Percentiles rank a stretch among this genome's conserved stretches.
Conservation (phyloP, 2,888 invertebrate species). For the Diloba caeruleocephala region DNA sequence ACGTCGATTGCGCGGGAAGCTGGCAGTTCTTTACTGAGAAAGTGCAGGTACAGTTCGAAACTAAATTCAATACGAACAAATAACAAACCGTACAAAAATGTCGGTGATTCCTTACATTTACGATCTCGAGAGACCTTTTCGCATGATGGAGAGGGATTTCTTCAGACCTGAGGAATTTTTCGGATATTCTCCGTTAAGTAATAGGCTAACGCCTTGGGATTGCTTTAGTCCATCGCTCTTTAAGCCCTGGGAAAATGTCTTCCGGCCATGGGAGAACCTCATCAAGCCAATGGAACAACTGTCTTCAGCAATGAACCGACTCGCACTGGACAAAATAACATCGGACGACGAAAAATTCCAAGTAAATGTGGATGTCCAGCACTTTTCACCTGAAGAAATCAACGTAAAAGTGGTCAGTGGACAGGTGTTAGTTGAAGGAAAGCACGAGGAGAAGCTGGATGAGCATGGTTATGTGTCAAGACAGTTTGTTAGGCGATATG, state of each 20-base stretch:
- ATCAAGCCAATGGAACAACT: conserved; percentile 73
- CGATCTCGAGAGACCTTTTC: conserved; percentile 74
- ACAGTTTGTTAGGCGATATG: conserved; percentile 92
- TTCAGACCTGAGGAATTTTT: conserved; percentile 61
- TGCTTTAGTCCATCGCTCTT: conserved; percentile 54
- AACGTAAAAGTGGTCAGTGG: conserved; percentile 92
- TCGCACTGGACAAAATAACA: conserved; percentile 79
- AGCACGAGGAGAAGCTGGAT: conserved; percentile 93
- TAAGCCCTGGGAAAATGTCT: conserved; percentile 61
- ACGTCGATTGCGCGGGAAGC: conserved; percentile 21
- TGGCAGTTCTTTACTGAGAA: conserved; percentile 45
- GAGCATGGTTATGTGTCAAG: conserved; percentile 92
- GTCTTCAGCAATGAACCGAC: conserved; percentile 70
- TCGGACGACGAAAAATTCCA: conserved; percentile 89
- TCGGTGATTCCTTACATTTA: conserved; percentile 72
- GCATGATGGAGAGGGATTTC: conserved; percentile 76
- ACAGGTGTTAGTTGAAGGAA: conserved; percentile 92
- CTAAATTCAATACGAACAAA: conserved; percentile 17
- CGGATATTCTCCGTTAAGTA: conserved; percentile 46
- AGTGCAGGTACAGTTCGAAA: conserved; percentile 36
- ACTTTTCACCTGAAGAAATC: conserved; percentile 93
- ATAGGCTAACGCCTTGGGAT: conserved; percentile 57
- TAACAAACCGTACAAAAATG: conserved; percentile 63
- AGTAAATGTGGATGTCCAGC: conserved; percentile 93
- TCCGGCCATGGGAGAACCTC: conserved; percentile 61